Base-by-base conservation (phyloP, 2,888 invertebrate genomes). In the Dynastes hyllus region DNA sequence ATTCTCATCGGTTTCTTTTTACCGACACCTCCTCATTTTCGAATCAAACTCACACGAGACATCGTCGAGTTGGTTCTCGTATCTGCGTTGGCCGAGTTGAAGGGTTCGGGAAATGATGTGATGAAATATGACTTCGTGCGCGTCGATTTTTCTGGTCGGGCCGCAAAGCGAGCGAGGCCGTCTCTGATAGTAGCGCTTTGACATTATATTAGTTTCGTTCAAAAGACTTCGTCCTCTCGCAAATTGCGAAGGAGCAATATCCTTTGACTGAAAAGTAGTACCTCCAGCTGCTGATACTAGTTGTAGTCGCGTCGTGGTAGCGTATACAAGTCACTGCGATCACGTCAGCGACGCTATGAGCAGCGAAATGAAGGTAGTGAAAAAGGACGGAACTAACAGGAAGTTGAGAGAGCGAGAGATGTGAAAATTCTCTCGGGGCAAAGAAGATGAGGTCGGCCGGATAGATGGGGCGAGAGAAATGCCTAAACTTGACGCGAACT, bases 191-290 rank as follows among this genome's bases (percentile, higher is more conserved):
- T n/a, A n/a, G 55, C 69, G 27, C 69, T 69, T 51, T 29, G 69
- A 69, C 69, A 29, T 69, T 69, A 69, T 69, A 76, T 76, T 76
- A 76, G 76, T 65, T 45, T 65, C 76, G 76, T 65, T 76, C 76
- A 76, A 76, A 76, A 65, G 76, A 76, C 50, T 65, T 76, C 73
- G 55, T 55, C 55, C 55, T 63, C 63, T 9, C 32, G 65, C 63
- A 76, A 65, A 65, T 63, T 65, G 76, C 76, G 76, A 65, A 65
- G 75, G 76, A 76, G 76, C 76, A 76, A 76, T 76, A 76, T 76
- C 76, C 76, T 76, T 76, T 76, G 76, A 65, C 63, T 65, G 65
- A 63, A 65, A 76, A 63, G 63, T 63, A 63, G 40, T 32, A 8
- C 37, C 58, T 37, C 27, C 66, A 9, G 66, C 66, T 16, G 13